Base-by-base conservation (phyloP, 2,113 vertebrate genomes). In the Scolopax mira region DNA sequence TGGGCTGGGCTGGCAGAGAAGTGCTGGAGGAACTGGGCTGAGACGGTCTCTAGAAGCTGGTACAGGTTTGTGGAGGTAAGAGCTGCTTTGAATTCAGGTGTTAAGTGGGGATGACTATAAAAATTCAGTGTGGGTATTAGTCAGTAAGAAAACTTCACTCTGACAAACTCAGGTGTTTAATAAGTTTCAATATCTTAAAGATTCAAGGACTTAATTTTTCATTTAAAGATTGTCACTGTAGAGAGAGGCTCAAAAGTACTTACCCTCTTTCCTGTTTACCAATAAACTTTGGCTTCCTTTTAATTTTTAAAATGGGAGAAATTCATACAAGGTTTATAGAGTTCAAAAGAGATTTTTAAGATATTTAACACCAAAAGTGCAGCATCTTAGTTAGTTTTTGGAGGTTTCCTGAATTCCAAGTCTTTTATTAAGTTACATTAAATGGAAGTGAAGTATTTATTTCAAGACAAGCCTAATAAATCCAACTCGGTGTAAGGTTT, bases 51-150 rank as follows among this genome's bases (percentile, higher is more conserved):
- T 2, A 11, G 41, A 62, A 46, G 35, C 33, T 17, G 33, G 49
- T 58, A 4, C 69, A 41, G 79, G 33, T 23, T 71, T 90, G 21
- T 81, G 52, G 70, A 95, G 96, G 97, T 98, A 96, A 96, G 96
- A n/a, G 41, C 84, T 86, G 30, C 62, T 89, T 23, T 42, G 67
- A 58, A 31, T 79, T 57, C 58, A 8, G 28, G 0, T 30, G 18
- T 15, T 14, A 13, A 18, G 9, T 8, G 46, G 46, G 69, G 65
- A 1, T 42, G 22, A 4, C 6, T 7, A 33, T 23, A 52, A 17
- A 62, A 58, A 7, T 18, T 41, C 37, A 27, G 7, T 7, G 21
- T 7, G 25, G 23, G 35, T 5, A 1, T 66, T 69, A 5, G 16
- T 35, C 23, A 41, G 17, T 16, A 7, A 57, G 35, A 33, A 33